These are phyloP conservation scores for Morone saxatilis DNA, from an alignment of 2,113 vertebrate genomes.

Conservation along the genomic window DNA sequence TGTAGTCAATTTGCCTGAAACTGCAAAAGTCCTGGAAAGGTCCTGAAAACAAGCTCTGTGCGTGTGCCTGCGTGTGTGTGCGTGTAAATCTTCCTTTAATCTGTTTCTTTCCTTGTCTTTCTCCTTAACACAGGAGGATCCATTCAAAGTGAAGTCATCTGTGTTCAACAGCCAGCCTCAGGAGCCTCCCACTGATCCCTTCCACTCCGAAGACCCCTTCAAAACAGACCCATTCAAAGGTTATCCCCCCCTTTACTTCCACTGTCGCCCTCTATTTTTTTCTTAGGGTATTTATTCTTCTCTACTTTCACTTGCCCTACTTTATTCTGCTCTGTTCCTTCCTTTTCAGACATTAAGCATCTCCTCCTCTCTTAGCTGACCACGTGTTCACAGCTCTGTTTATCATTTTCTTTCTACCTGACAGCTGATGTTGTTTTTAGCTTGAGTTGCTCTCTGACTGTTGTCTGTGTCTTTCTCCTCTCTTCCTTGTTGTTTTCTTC, in stretches of 20 bases:
- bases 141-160: conserved; percentile 93
- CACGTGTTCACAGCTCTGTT: background rate
- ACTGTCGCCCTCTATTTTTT: background rate
- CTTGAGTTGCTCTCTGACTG: conserved; percentile 46
- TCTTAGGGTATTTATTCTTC: background rate
- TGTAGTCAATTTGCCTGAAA: too few relatives aligned
- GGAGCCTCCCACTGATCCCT: conserved; percentile 92
- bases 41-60: too few relatives aligned
- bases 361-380: background rate
- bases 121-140: conserved; percentile 88
- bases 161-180: conserved; percentile 89
- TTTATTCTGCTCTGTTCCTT: background rate
- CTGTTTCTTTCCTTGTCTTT: conserved; percentile 15
- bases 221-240: conserved; percentile 96
- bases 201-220: conserved; percentile 97
- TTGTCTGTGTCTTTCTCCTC: conserved; percentile 52
- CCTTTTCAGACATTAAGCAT: too few relatives aligned
- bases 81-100: background rate
- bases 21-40: too few relatives aligned
- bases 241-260: conserved; percentile 50
- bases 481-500: conserved; percentile 12
- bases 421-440: too few relatives aligned
- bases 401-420: too few relatives aligned
- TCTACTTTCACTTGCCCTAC: background rate
- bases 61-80: too few relatives aligned